Conservation (phyloP, 2,797 vertebrate species). For the Danio aesculapii region DNA sequence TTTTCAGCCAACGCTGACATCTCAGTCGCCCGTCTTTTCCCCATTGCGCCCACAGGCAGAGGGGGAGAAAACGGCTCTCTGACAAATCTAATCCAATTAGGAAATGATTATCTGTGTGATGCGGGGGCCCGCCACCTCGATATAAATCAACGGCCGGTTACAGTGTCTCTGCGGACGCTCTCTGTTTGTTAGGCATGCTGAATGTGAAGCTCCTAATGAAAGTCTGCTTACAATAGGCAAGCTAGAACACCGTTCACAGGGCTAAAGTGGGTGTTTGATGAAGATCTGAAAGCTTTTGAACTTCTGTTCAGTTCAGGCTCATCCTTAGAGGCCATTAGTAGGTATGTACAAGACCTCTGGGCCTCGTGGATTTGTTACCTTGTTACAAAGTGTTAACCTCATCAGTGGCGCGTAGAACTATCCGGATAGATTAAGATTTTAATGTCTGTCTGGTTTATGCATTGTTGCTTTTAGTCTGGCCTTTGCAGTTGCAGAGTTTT, state of each 20-base stretch:
- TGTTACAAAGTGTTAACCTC: background rate
- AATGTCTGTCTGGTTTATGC: background rate
- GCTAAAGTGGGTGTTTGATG: constrained; percentile 16
- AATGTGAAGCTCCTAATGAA: constrained; percentile 34
- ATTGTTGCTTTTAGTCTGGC: background rate
- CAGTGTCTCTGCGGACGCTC: constrained; percentile 17
- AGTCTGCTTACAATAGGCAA: constrained; percentile 13
- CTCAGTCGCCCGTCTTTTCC: constrained; percentile 59
- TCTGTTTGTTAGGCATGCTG: constrained; percentile 29
- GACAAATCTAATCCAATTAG: constrained; percentile 67
- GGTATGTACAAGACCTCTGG: background rate
- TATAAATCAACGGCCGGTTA: constrained; percentile 50
- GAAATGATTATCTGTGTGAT: constrained; percentile 60
- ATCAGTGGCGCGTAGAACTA: background rate
- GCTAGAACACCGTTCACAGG: background rate
- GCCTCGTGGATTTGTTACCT: background rate
- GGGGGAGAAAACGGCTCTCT: constrained; percentile 51
- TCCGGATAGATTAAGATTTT: background rate
- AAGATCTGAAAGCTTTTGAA: constrained; percentile 20
- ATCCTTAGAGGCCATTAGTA: constrained; percentile 23
- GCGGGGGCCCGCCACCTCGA: constrained; percentile 44
- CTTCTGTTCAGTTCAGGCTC: background rate
- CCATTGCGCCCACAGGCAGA: constrained; percentile 39
- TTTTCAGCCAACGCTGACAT: constrained; percentile 65
- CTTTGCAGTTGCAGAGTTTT: background rate